Evolutionary conservation across 1,140 invertebrate species (phyloP).

Genomic region (Hestina assimilis): DNA sequence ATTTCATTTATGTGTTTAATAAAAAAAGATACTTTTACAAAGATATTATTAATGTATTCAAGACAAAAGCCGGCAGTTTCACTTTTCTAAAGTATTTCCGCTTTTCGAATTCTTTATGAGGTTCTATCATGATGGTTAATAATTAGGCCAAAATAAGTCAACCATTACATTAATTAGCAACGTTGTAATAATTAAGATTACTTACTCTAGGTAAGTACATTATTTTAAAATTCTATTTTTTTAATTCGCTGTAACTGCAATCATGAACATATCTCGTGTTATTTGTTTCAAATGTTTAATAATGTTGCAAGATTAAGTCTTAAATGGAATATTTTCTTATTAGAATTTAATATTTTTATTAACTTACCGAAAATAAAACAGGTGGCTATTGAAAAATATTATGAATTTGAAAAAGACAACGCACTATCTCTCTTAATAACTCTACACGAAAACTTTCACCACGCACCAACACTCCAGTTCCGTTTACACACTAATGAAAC

Average conservation of each 20-base stretch:
- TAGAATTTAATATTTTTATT: too few species aligned
- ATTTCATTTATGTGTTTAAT: too few species aligned
- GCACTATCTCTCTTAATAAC: constrained; percentile 38
- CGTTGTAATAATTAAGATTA: too few species aligned
- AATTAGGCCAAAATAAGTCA: constrained; percentile 1
- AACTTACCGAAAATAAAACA: constrained; percentile 26
- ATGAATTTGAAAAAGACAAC: constrained; percentile 36
- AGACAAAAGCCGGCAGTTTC: background rate
- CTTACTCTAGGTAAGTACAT: too few species aligned
- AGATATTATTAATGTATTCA: background rate
- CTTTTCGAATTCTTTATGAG: background rate
- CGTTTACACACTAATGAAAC: constrained; percentile 30
- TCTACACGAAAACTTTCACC: constrained; percentile 57
- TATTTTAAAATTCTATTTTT: too few species aligned
- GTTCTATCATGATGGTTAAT: background rate
- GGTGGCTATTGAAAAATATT: constrained; percentile 40
- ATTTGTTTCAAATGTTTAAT: too few species aligned
- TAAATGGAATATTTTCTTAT: too few species aligned
- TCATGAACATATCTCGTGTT: too few species aligned
- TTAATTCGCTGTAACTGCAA: too few species aligned
- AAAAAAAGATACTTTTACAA: too few species aligned
- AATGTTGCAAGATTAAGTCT: too few species aligned
- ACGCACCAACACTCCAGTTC: constrained; percentile 42
- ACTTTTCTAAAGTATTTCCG: background rate
- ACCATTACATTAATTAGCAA: background rate